These are phyloP conservation scores for Silurus asotus DNA, from an alignment of 2,113 vertebrate genomes.

Conservation along the genomic window DNA sequence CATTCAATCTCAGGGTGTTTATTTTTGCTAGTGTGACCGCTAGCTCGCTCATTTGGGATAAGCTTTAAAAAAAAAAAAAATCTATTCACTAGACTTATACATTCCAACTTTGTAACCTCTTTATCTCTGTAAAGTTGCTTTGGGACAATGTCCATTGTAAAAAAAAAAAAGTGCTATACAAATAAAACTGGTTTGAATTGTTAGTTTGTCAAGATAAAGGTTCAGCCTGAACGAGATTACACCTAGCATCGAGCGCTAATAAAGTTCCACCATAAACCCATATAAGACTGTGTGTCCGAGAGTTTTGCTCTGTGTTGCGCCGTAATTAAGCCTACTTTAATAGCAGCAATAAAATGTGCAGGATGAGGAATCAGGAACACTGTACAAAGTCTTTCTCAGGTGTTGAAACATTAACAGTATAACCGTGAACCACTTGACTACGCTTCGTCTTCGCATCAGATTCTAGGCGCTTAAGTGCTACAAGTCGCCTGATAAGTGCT, in stretches of 20 bases:
- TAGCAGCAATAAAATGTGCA: slow-evolving; percentile 40
- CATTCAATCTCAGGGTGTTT: no score
- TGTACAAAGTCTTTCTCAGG: slow-evolving; percentile 38
- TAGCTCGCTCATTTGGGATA: no score
- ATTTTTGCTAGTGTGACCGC: no score
- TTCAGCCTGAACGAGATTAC: background rate
- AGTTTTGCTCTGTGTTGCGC: slow-evolving; percentile 40
- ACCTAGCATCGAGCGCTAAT: background rate
- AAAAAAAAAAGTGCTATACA: no score
- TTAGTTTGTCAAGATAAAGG: background rate
- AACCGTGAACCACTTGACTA: slow-evolving; percentile 2
- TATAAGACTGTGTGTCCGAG: background rate
- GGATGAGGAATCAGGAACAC: slow-evolving; percentile 12
- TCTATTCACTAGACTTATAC: no score
- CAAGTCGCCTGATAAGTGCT: slow-evolving; percentile 57
- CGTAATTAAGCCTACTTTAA: slow-evolving; percentile 56
- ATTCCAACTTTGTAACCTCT: no score
- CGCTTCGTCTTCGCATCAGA: background rate
- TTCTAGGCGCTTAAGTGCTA: slow-evolving; percentile 62
- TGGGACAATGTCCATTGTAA: no score
- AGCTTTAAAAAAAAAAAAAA: no score
- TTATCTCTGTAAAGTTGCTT: no score
- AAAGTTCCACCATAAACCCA: background rate
- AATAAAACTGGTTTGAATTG: no score
- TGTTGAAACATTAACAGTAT: slow-evolving; percentile 56